Base-by-base conservation (phyloP, 2,888 invertebrate genomes). In the Eristalis intricaria region DNA sequence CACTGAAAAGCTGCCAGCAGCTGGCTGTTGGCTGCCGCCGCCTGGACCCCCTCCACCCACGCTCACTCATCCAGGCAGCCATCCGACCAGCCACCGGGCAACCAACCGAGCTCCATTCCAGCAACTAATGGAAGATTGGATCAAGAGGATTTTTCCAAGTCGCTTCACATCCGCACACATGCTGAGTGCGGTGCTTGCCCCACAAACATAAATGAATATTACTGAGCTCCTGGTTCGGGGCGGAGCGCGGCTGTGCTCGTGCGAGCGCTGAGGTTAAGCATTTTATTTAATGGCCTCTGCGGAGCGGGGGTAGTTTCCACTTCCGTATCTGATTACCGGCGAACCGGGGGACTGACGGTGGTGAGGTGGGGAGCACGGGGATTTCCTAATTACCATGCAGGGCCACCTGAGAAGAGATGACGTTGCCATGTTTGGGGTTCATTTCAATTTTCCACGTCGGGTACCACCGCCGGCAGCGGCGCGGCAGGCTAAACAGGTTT, bases 81-180 rank as follows among this genome's bases (percentile, higher is more conserved):
- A 43, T 1, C n/a, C 43, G 10, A 2, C 43, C 43, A 61, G 22
- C 61, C 64, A 78, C 19, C 50, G n/a, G 13, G 13, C 60, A 64
- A 19, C 68, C 65, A 79, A 19, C 66, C 73, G 73, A 70, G 32
- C 81, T 60, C 61, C 78, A 58, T 71, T 79, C 76, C 71, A 69
- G 71, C 76, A 84, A 79, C 84, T 76, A 87, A 87, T 76, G 71
- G 64, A 87, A 87, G 84, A 87, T 87, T 79, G 79, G 76, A 87
- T 87, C 64, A 87, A 76, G 87, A 77, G 84, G 79, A 84, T 73
- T 87, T 71, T 87, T 87, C 87, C 87, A 87, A 87, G 80, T 87
- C 76, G 84, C 64, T 87, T 87, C 84, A 87, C 84, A 87, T 84
- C 84, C 76, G 69, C 75, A 83, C 78, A 82, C 74, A 82, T 69